Evolutionary conservation across 2,888 invertebrate species (phyloP).

Genomic region (Marasmarcha lunaedactyla): DNA sequence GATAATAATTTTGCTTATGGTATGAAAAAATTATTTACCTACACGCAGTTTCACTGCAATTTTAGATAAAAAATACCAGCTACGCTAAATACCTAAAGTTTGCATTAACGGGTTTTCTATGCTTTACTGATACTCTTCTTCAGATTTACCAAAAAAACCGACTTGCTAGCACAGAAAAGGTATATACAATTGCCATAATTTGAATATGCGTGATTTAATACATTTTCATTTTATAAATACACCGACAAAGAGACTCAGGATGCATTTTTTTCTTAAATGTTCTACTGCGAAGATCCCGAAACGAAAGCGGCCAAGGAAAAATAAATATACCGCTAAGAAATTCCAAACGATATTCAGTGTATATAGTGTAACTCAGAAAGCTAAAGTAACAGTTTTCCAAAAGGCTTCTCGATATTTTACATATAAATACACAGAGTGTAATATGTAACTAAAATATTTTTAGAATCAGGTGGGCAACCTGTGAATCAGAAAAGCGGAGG

Average conservation of each 20-base stretch:
- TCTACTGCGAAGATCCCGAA: background rate
- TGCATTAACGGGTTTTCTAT: background rate
- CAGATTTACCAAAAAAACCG: background rate
- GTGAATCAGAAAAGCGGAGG: conserved; percentile 13
- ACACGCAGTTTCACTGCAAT: too few relatives aligned
- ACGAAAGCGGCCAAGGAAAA: too few relatives aligned
- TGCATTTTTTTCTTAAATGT: background rate
- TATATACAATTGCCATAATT: background rate
- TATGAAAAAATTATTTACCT: too few relatives aligned
- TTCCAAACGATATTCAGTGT: too few relatives aligned
- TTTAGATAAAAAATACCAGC: too few relatives aligned
- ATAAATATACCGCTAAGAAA: background rate
- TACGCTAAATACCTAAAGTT: too few relatives aligned
- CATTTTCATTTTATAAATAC: conserved; percentile 6
- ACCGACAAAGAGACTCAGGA: conserved; percentile 1
- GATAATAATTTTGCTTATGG: too few relatives aligned
- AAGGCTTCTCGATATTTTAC: conserved; percentile 3
- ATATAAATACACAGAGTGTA: conserved; percentile 9
- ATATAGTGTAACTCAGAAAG: background rate
- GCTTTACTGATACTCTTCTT: background rate
- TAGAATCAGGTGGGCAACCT: conserved; percentile 7
- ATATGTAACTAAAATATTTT: too few relatives aligned
- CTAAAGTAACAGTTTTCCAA: background rate
- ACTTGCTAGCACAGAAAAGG: background rate
- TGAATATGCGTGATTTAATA: too few relatives aligned